Conservation (phyloP, 2,797 vertebrate species). For the Argyrosomus regius region DNA sequence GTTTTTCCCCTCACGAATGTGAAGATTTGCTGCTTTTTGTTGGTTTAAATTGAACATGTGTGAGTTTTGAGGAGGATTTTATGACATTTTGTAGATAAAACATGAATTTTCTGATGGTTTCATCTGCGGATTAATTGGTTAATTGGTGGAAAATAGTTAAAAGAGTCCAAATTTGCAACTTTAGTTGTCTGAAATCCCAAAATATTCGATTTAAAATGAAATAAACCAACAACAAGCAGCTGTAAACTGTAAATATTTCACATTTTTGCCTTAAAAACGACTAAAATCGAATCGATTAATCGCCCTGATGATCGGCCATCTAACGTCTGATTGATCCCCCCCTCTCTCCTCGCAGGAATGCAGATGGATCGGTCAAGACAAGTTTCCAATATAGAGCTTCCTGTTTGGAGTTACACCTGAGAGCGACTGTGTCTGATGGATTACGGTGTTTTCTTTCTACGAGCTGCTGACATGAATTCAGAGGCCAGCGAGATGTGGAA, state of each 20-base stretch:
- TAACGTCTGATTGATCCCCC: slow-evolving; percentile 46
- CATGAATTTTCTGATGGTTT: not conserved
- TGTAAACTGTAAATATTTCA: not conserved
- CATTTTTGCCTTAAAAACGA: not conserved
- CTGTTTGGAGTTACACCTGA: slow-evolving; percentile 85
- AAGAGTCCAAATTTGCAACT: not conserved
- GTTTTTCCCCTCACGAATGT: not conserved
- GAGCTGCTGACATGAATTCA: slow-evolving; percentile 89
- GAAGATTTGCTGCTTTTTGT: not conserved
- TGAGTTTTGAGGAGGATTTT: not conserved
- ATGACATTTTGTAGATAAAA: not conserved
- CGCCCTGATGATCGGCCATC: not conserved
- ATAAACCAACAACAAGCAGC: not conserved
- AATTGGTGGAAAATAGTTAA: not conserved
- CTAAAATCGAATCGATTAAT: not conserved
- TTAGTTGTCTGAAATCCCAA: not conserved
- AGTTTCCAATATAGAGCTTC: slow-evolving; percentile 85
- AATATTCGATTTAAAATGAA: not conserved
- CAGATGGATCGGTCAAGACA: slow-evolving; percentile 88
- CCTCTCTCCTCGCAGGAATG: slow-evolving; percentile 84
- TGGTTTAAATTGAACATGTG: not conserved
- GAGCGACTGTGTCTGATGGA: slow-evolving; percentile 79
- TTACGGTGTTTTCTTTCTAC: slow-evolving; percentile 79
- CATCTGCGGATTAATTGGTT: not conserved
- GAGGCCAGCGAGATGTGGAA: slow-evolving; percentile 85